A percentile compares a stretch with the other conserved stretches of the same genome.
phyloP scores from a whole-genome alignment of 2,113 vertebrate species.

The Myotis davidii region DNA sequence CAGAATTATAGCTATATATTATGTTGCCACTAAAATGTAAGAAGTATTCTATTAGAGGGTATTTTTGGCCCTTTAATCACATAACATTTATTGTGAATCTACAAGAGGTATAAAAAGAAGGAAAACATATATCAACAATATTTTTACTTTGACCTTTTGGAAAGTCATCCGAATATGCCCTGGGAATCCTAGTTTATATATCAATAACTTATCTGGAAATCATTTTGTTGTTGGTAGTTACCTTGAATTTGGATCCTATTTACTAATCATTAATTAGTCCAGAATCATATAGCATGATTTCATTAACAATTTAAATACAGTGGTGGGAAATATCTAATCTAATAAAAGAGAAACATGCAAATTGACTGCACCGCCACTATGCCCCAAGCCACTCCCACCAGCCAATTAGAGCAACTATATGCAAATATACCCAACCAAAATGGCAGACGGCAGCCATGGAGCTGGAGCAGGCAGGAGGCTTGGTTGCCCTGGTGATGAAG shows the following conservation, averaged over 20 bases:
- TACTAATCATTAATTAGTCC: neutral
- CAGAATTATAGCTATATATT: neutral
- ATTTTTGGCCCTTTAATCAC: neutral
- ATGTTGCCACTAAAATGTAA: neutral
- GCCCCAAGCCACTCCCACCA: no score
- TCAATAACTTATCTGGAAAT: neutral
- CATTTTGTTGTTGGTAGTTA: neutral
- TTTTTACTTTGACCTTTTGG: neutral
- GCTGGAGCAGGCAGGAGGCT: no score
- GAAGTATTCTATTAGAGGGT: neutral
- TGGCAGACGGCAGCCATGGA: no score
- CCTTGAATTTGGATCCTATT: neutral
- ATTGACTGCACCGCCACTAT: no score
- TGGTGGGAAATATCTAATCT: neutral
- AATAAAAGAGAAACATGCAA: no score
- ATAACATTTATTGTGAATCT: neutral
- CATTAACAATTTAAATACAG: neutral
- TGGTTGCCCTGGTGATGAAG: no score
- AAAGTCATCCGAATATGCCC: neutral
- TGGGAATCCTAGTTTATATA: neutral
- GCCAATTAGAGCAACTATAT: no score
- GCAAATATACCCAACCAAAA: no score
- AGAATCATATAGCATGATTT: neutral
- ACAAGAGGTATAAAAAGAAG: neutral
- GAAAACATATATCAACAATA: neutral